phyloP scores from a whole-genome alignment of 2,113 vertebrate genomes.

The Bungarus multicinctus region DNA sequence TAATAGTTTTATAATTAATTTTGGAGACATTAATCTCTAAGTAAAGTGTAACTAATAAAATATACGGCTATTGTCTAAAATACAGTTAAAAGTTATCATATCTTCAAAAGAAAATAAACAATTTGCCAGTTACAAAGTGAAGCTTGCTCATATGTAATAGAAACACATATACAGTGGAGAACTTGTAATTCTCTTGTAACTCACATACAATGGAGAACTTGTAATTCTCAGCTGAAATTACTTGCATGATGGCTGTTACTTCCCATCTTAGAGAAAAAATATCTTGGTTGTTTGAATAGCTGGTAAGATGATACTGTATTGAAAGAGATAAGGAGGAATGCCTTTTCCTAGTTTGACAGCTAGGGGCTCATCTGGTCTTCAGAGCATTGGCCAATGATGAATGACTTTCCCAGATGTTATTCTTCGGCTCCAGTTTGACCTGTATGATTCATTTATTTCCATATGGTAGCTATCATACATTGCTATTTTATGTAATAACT shows the following conservation, averaged over 20 bases:
- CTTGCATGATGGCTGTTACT: constrained; percentile 1
- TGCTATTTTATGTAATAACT: background rate
- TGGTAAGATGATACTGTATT: constrained; percentile 27
- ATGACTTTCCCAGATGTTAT: constrained; percentile 28
- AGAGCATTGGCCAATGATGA: constrained; percentile 18
- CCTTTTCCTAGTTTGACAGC: constrained; percentile 23
- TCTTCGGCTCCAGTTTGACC: constrained; percentile 17
- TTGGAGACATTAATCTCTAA: background rate
- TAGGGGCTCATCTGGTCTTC: background rate
- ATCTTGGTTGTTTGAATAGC: constrained; percentile 10
- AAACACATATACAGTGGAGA: background rate
- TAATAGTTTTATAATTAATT: background rate
- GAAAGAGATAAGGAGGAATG: constrained; percentile 20
- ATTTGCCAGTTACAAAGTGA: background rate
- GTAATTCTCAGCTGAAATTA: background rate
- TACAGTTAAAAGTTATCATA: background rate
- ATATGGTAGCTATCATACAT: constrained; percentile 8
- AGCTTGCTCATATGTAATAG: background rate
- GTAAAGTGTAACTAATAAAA: background rate
- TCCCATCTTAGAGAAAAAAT: background rate
- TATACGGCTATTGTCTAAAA: background rate
- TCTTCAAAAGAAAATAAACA: background rate
- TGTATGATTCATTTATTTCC: constrained; percentile 14
- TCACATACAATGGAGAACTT: background rate
- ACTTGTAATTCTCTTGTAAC: background rate